Conservation (phyloP, 2,888 invertebrate species). For the Cheilosia impressa region DNA sequence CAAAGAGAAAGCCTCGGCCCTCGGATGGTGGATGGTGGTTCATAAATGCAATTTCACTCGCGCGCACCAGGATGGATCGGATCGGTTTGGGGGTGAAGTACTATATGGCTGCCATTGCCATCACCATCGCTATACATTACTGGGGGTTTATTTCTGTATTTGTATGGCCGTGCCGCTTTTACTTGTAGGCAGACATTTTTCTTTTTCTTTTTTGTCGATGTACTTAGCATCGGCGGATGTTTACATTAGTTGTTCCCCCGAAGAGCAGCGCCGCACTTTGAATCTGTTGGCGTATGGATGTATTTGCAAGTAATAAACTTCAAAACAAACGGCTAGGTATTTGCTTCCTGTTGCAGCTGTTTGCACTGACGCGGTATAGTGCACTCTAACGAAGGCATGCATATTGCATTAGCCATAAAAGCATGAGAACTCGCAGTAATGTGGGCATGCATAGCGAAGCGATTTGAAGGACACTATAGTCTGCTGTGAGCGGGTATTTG, state of each 20-base stretch:
- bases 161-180: constrained; percentile 8
- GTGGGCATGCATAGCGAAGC: neutral
- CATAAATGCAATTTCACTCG: constrained; percentile 30
- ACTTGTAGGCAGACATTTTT: neutral
- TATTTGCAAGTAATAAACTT: constrained; percentile 57
- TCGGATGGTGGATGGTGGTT: neutral
- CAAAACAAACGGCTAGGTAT: constrained; percentile 40
- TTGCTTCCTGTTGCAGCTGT: constrained; percentile 54
- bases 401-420: constrained; percentile 43
- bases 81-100: constrained; percentile 12
- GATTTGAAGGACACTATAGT: constrained; percentile 31
- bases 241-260: constrained; percentile 21
- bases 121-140: neutral
- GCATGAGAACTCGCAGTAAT: constrained; percentile 1
- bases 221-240: constrained; percentile 23
- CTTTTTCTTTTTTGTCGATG: neutral
- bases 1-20: constrained; percentile 20
- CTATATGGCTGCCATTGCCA: neutral
- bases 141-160: constrained; percentile 36
- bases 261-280: constrained; percentile 56
- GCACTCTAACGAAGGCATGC: constrained; percentile 18
- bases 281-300: too few species aligned
- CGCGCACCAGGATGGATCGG: constrained; percentile 2
- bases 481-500: neutral
- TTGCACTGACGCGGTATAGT: neutral